A percentile compares a stretch with the other conserved stretches of the same genome.
Evolutionary conservation across 2,113 vertebrate genomes (phyloP).

Genomic region (Helogale parvula): DNA sequence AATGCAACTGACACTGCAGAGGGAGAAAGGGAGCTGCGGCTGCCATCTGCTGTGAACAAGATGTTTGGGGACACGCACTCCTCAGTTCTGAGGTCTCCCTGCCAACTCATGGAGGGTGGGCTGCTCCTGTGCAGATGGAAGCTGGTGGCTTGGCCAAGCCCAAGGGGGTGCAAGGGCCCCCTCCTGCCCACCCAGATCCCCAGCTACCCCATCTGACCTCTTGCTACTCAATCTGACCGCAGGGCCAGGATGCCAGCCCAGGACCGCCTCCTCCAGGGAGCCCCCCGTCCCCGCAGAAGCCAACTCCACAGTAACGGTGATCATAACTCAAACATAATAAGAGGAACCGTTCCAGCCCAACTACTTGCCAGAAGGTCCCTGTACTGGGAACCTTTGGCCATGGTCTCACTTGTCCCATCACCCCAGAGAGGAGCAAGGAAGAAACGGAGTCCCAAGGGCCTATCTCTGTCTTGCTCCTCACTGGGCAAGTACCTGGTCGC

Average conservation of each 20-base stretch:
- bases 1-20: conserved; percentile 49
- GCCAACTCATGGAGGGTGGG: conserved; percentile 43
- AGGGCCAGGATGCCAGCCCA: neutral
- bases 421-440: neutral
- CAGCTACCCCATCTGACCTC: neutral
- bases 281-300: neutral
- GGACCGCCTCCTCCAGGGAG: neutral
- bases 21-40: conserved; percentile 63
- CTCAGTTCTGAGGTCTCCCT: conserved; percentile 57
- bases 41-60: conserved; percentile 75
- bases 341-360: too few species aligned
- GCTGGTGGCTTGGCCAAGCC: neutral
- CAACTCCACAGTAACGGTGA: neutral
- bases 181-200: neutral
- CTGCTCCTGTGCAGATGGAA: conserved; percentile 58
- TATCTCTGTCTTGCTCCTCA: neutral
- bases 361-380: neutral
- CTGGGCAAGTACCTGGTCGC: neutral
- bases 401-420: neutral
- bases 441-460: neutral
- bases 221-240: neutral
- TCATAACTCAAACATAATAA: neutral
- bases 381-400: neutral
- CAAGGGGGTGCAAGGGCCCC: neutral
- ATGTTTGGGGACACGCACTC: conserved; percentile 70